These are phyloP conservation scores for Drosophila sechellia DNA, from an alignment of 1,140 invertebrate genomes.

Conservation along the genomic window DNA sequence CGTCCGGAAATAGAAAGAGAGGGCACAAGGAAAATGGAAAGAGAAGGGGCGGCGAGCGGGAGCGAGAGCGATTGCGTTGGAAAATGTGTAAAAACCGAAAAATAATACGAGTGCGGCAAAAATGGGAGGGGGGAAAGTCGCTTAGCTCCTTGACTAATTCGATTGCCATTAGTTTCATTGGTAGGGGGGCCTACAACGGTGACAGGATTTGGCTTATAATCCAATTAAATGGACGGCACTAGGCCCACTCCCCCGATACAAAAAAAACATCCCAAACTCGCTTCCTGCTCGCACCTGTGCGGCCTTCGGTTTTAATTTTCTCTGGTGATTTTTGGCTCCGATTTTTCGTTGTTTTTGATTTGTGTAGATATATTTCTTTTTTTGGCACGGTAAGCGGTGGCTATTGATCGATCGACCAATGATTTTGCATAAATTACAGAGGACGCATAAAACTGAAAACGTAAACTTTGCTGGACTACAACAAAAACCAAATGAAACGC, in stretches of 20 bases:
- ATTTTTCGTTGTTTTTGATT: constrained; percentile 28
- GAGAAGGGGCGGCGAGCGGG: constrained; percentile 2
- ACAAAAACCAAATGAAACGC: constrained; percentile 63
- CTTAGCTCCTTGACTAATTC: constrained; percentile 82
- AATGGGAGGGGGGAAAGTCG: constrained; percentile 42
- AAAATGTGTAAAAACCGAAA: constrained; percentile 31
- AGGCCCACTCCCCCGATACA: constrained; percentile 16
- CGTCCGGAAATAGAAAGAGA: constrained; percentile 67
- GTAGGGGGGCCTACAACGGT: constrained; percentile 34
- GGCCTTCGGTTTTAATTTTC: constrained; percentile 37
- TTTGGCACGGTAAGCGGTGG: constrained; percentile 50
- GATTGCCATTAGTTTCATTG: constrained; percentile 76
- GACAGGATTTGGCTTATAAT: constrained; percentile 77
- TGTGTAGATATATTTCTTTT: background rate
- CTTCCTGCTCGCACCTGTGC: constrained; percentile 77
- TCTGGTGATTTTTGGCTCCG: constrained; percentile 23
- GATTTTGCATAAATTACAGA: constrained; percentile 80
- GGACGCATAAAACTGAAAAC: constrained; percentile 39
- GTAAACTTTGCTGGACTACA: constrained; percentile 40
- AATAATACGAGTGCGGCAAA: constrained; percentile 17
- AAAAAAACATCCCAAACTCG: constrained; percentile 5
- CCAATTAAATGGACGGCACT: constrained; percentile 76
- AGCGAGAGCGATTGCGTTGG: constrained; percentile 25
- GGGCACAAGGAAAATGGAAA: constrained; percentile 2
- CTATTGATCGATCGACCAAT: constrained; percentile 78